Percentiles rank a stretch among this genome's conserved stretches.
These are phyloP conservation scores for Sipha maydis DNA, from an alignment of 2,888 invertebrate genomes.

Conservation along the genomic window DNA sequence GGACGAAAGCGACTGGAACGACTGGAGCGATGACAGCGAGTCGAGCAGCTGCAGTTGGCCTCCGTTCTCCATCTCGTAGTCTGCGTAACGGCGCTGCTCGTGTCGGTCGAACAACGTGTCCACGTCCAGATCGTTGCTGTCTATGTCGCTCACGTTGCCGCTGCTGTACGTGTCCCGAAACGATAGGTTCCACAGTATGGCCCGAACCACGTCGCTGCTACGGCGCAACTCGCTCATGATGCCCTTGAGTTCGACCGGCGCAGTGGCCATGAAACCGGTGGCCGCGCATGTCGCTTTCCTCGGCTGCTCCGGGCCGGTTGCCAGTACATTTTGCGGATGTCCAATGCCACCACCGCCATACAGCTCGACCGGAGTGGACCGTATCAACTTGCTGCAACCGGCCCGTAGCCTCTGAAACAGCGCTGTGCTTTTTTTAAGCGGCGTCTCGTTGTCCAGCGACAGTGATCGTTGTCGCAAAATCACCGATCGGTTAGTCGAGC, in stretches of 20 bases:
- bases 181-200: conserved; percentile 68
- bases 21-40: conserved; percentile 51
- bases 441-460: conserved; percentile 33
- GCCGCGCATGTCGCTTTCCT: conserved; percentile 34
- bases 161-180: conserved; percentile 63
- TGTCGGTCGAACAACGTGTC: conserved; percentile 66
- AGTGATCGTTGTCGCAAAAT: conserved; percentile 41
- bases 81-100: conserved; percentile 65
- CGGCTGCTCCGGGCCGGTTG: background rate
- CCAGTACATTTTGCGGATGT: background rate
- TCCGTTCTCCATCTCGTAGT: conserved; percentile 65
- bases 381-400: conserved; percentile 39
- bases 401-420: background rate
- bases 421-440: background rate
- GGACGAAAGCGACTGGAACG: conserved; percentile 63
- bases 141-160: background rate
- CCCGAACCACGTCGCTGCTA: conserved; percentile 68
- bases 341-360: conserved; percentile 17
- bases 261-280: conserved; percentile 64
- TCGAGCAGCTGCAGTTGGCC: background rate
- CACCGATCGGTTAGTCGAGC: conserved; percentile 8
- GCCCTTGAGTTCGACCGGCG: conserved; percentile 65
- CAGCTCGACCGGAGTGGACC: conserved; percentile 30
- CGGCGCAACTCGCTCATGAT: conserved; percentile 68
- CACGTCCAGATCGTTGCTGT: conserved; percentile 62